phyloP scores from a whole-genome alignment of 2,888 invertebrate genomes.

The Eupithecia pulchellata region DNA sequence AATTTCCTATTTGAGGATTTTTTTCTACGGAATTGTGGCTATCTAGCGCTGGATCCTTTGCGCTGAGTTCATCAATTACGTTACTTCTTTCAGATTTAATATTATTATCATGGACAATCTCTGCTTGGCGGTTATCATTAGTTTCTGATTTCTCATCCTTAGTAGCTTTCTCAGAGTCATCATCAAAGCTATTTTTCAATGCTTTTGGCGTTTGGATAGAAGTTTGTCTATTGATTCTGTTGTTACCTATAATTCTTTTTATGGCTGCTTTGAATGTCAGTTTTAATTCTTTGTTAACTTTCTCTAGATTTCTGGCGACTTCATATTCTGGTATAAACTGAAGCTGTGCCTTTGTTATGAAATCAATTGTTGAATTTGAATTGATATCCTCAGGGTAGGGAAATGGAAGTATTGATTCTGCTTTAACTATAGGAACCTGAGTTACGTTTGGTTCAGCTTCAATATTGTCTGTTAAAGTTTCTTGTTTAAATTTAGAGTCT shows the following conservation, averaged over 20 bases:
- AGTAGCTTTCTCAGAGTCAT: conserved; percentile 33
- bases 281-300: conserved; percentile 72
- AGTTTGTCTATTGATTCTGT: conserved; percentile 45
- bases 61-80: conserved; percentile 18
- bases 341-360: conserved; percentile 39
- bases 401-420: conserved; percentile 66
- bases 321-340: conserved; percentile 48
- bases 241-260: conserved; percentile 66
- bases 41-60: conserved; percentile 1
- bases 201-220: conserved; percentile 36
- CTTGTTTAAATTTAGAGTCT: conserved; percentile 15
- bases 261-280: conserved; percentile 73
- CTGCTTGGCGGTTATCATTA: conserved; percentile 19
- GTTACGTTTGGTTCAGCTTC: conserved; percentile 36
- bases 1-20: conserved; percentile 16
- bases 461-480: conserved; percentile 24
- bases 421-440: conserved; percentile 62
- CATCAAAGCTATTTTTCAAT: conserved; percentile 35
- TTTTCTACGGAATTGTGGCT: not conserved
- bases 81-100: conserved; percentile 9
- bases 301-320: conserved; percentile 68
- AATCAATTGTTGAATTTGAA: conserved; percentile 45
- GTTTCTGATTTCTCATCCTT: not conserved
- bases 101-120: conserved; percentile 13
- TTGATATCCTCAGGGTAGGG: conserved; percentile 67